Percentiles rank a stretch among this genome's conserved stretches.
Evolutionary conservation across 2,113 vertebrate genomes (phyloP).

Genomic region (Trachemys scripta): DNA sequence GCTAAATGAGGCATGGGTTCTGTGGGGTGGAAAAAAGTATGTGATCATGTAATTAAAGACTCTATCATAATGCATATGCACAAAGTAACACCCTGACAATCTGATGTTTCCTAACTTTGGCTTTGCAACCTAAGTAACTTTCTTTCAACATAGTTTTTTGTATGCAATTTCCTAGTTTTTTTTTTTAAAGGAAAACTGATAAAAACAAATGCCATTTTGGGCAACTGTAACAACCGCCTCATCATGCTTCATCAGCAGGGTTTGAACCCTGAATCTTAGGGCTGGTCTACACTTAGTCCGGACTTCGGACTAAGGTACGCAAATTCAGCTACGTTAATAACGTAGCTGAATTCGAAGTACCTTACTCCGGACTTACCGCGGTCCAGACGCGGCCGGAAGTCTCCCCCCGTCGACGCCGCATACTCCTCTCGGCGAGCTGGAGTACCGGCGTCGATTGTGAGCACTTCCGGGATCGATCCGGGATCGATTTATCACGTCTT

Average conservation of each 20-base stretch:
- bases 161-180: not conserved
- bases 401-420: too few species aligned
- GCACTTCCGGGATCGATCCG: too few species aligned
- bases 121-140: not conserved
- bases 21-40: not conserved
- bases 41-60: not conserved
- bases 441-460: too few species aligned
- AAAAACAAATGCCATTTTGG: too few species aligned
- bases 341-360: too few species aligned
- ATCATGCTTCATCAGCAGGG: not conserved
- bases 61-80: not conserved
- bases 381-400: too few species aligned
- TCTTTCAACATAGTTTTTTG: not conserved
- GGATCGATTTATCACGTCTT: too few species aligned
- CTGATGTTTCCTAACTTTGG: not conserved
- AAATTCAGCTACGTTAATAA: too few species aligned
- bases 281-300: too few species aligned
- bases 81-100: not conserved
- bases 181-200: not conserved
- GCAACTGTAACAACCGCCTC: not conserved
- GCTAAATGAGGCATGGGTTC: not conserved
- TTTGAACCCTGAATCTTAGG: not conserved
- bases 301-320: too few species aligned
- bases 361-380: too few species aligned
- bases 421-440: too few species aligned